Evolutionary conservation across 2,888 invertebrate species (phyloP).

Genomic region (Crematogaster levior): DNA sequence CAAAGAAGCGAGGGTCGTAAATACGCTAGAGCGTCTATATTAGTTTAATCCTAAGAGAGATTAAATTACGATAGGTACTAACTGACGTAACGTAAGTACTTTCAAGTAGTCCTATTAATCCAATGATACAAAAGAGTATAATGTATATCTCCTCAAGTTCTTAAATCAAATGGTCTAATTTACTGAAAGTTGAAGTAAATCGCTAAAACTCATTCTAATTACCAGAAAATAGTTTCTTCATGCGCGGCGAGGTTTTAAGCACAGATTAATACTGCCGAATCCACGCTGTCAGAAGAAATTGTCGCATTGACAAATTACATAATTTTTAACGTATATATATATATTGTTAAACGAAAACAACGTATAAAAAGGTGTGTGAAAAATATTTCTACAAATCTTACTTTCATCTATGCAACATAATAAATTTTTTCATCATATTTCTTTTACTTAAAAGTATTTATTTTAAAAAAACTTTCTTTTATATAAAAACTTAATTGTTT

Average conservation of each 20-base stretch:
- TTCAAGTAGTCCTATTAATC: constrained; percentile 18
- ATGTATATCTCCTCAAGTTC: constrained; percentile 7
- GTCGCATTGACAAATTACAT: background rate
- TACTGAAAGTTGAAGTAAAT: constrained; percentile 25
- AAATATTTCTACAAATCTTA: background rate
- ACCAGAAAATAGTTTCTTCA: constrained; percentile 22
- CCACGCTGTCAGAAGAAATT: constrained; percentile 7
- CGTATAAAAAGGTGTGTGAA: background rate
- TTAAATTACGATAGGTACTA: constrained; percentile 8
- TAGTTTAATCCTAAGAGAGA: constrained; percentile 8
- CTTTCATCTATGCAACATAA: background rate
- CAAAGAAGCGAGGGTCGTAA: constrained; percentile 15
- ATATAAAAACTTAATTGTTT: background rate
- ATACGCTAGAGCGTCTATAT: constrained; percentile 21
- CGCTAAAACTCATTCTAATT: constrained; percentile 2
- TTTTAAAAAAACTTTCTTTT: too few species aligned
- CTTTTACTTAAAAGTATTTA: background rate
- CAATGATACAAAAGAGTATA: background rate
- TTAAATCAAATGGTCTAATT: constrained; percentile 4
- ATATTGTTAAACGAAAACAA: background rate
- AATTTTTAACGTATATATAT: background rate
- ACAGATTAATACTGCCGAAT: constrained; percentile 24
- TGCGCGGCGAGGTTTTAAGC: constrained; percentile 25
- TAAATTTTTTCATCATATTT: background rate
- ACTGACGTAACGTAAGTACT: background rate